Base-by-base conservation (phyloP, 1,140 invertebrate species). In the Bombyx mandarina region DNA sequence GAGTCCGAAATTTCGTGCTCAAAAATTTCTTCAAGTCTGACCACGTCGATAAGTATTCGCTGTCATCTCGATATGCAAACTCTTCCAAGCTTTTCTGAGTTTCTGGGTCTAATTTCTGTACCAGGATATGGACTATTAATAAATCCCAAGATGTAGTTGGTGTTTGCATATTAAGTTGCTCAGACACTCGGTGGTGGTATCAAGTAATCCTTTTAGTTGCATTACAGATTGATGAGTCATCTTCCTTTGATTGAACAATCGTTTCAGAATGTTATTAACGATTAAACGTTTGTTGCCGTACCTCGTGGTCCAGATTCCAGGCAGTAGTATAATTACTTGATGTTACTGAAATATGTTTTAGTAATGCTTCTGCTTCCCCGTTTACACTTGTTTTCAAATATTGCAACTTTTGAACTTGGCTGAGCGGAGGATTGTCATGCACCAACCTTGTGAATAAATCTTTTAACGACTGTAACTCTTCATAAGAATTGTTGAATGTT, bases 41-140 rank as follows among this genome's bases (percentile, higher is more conserved):
- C 54, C 67, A 70, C 9, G 62, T 67, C 7, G 71, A 68, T 51
- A 73, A 47, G 52, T 57, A 59, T 43, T 63, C 62, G 3, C 48
- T 58, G 3, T 62, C 45, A 7, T 18, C 12, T 64, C 58, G 63
- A 49, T 63, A 60, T 8, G 54, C 43, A 56, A 62, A 8, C 49
- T 68, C 60, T 61, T 79, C 72, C 75, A 72, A 79, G 46, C 71
- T 65, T 56, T 71, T 69, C 35, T 65, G 56, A 46, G 77, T 63
- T 43, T 65, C 58, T 45, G 57, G 49, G 55, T 79, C 74, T 43
- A 80, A 59, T 18, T 18, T 18, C 12, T 18, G 12, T 18, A 18
- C 12, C 12, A 18, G 12, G 12, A 18, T 18, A 18, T 18, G 12
- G 12, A 18, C 12, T 18, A 18, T 18, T 18, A 18, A 18, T 18